These are phyloP conservation scores for Phallusia fumigata DNA, from an alignment of 23 tunicate species.

Conservation along the genomic window DNA sequence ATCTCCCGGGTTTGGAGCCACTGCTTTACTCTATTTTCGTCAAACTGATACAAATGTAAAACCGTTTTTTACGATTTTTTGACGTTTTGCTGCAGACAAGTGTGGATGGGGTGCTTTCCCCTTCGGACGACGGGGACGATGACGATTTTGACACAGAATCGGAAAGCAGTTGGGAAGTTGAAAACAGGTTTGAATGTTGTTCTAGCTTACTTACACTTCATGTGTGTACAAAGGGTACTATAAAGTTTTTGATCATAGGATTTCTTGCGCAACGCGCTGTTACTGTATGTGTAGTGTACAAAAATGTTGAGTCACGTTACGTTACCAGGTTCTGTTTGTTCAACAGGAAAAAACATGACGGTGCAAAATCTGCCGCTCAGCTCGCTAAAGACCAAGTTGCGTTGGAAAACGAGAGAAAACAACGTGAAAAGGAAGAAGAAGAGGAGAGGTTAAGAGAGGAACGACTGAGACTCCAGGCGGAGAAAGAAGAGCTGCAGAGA, in stretches of 20 bases:
- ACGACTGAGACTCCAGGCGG: background rate
- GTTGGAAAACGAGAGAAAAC: background rate
- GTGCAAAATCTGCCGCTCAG: no score
- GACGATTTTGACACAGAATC: constrained; percentile 49
- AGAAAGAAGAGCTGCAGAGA: constrained; percentile 12
- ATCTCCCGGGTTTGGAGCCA: no score
- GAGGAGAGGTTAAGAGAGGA: constrained; percentile 5
- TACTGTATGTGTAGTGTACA: no score
- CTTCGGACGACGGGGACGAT: constrained; percentile 26
- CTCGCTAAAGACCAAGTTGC: background rate
- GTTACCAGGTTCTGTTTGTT: background rate
- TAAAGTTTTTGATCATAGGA: no score
- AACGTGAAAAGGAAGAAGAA: constrained; percentile 12
- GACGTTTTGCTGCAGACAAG: background rate
- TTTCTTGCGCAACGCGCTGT: no score
- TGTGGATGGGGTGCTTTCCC: background rate
- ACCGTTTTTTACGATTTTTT: no score
- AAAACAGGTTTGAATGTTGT: constrained; percentile 46
- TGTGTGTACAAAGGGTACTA: no score
- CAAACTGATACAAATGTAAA: no score
- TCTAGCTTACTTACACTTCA: no score
- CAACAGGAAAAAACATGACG: background rate
- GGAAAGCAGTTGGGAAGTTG: constrained; percentile 64
- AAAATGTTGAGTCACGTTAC: background rate
- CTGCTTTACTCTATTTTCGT: no score